These are phyloP conservation scores for Anthophora plumipes DNA, from an alignment of 2,888 invertebrate genomes.

Conservation along the genomic window DNA sequence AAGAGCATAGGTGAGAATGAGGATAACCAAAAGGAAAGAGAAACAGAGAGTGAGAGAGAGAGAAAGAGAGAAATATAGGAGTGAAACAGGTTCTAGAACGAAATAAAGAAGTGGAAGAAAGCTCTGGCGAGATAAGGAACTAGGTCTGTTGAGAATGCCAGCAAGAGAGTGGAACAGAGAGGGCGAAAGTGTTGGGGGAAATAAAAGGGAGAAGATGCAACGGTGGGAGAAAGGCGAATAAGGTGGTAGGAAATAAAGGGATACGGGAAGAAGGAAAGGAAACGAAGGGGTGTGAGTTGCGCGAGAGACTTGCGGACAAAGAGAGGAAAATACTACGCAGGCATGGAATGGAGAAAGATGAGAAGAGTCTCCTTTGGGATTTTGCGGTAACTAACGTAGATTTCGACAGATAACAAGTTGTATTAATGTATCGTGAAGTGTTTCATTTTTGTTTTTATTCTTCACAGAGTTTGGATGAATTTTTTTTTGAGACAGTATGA, in stretches of 20 bases:
- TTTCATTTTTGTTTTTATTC: too few relatives aligned
- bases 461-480: too few relatives aligned
- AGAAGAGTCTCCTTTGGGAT: neutral
- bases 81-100: neutral
- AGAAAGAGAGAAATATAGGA: neutral
- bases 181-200: neutral
- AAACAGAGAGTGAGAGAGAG: neutral
- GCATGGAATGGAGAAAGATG: neutral
- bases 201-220: slow-evolving; percentile 9
- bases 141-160: slow-evolving; percentile 2
- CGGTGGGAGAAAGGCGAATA: neutral
- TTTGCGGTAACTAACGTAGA: neutral
- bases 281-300: slow-evolving; percentile 1
- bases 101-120: slow-evolving; percentile 18
- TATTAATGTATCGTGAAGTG: neutral
- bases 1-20: slow-evolving; percentile 35
- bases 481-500: too few relatives aligned
- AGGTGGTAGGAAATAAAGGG: slow-evolving; percentile 6
- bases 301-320: neutral
- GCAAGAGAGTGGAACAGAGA: neutral
- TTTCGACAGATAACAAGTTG: neutral
- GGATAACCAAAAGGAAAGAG: neutral
- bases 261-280: neutral
- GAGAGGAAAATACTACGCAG: neutral
- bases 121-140: slow-evolving; percentile 22